These are phyloP conservation scores for Dallia pectoralis DNA, from an alignment of 2,797 vertebrate genomes.

Conservation along the genomic window DNA sequence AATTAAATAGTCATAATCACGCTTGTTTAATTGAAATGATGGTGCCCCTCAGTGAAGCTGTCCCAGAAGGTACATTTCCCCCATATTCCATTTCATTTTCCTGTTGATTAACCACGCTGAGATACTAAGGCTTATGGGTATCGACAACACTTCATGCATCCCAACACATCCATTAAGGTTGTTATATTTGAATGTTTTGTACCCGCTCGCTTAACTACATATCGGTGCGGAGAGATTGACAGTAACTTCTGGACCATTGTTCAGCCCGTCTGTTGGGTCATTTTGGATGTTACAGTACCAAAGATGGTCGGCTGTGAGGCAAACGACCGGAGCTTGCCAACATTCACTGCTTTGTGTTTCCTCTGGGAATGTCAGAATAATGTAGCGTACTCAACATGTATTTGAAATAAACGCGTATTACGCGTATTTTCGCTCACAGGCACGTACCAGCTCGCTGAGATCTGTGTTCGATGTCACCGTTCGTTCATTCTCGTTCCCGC, in stretches of 20 bases:
- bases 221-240: not conserved
- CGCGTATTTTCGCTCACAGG: not conserved
- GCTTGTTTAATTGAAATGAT: conserved; percentile 62
- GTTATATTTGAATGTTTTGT: conserved; percentile 15
- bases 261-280: not conserved
- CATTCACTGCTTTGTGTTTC: not conserved
- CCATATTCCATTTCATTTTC: conserved; percentile 48
- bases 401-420: not conserved
- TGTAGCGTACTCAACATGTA: not conserved
- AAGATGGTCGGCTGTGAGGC: not conserved
- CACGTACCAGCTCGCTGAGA: not conserved
- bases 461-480: not conserved
- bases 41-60: conserved; percentile 57
- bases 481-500: not conserved
- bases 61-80: conserved; percentile 53
- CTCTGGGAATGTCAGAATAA: not conserved
- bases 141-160: conserved; percentile 29
- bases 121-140: conserved; percentile 38
- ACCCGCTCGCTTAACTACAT: not conserved
- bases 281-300: not conserved
- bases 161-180: conserved; percentile 26
- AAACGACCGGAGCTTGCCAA: not conserved
- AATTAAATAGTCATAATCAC: conserved; percentile 60
- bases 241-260: not conserved
- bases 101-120: conserved; percentile 47